A percentile compares a stretch with the other conserved stretches of the same genome.
Conservation (phyloP, 2,888 invertebrate species). For the Cerastis leucographa region DNA sequence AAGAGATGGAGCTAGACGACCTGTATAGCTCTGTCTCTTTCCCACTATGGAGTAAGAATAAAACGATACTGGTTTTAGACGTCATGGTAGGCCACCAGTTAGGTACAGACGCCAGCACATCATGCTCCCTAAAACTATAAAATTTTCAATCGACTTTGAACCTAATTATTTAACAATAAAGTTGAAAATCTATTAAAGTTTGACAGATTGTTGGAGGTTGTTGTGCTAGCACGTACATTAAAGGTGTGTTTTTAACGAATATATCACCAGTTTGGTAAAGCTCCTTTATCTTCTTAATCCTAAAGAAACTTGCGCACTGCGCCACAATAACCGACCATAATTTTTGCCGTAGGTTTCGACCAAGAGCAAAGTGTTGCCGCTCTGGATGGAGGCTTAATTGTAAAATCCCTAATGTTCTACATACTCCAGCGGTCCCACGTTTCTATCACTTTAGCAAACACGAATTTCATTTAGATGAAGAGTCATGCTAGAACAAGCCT, state of each 20-base stretch:
- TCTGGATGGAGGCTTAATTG: too few species aligned
- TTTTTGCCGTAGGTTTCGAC: neutral
- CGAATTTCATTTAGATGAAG: neutral
- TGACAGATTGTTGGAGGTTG: too few species aligned
- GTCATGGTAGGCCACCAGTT: too few species aligned
- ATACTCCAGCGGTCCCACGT: neutral
- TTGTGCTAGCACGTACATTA: neutral
- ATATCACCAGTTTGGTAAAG: neutral
- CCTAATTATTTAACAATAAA: too few species aligned
- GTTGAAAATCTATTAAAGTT: too few species aligned
- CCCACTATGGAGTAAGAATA: too few species aligned
- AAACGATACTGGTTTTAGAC: too few species aligned
- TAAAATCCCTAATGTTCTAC: neutral
- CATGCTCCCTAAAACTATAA: too few species aligned
- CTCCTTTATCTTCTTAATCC: neutral
- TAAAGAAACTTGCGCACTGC: neutral
- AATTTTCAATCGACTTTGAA: too few species aligned
- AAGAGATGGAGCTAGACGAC: too few species aligned
- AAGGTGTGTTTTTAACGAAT: neutral
- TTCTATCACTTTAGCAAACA: neutral
- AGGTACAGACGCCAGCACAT: too few species aligned
- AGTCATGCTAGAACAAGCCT: neutral
- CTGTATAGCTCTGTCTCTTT: too few species aligned
- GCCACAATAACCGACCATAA: neutral
- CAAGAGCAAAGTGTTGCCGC: neutral